Conservation (phyloP, 2,888 invertebrate species). For the Onthophagus sagittarius region DNA sequence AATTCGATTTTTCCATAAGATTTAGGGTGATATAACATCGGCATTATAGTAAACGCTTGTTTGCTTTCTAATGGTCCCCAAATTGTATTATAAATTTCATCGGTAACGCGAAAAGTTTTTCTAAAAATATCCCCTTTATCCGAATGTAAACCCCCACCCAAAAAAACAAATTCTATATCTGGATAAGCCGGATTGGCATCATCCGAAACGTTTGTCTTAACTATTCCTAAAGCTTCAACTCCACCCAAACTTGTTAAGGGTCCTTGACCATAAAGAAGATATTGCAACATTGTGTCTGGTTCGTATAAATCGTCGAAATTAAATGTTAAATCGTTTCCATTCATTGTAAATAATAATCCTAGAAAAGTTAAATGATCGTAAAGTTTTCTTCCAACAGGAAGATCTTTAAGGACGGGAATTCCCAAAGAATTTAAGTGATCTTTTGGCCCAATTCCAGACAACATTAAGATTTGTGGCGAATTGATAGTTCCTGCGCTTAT, state of each 20-base stretch:
- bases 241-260: constrained; percentile 57
- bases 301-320: constrained; percentile 17
- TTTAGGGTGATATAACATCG: constrained; percentile 68
- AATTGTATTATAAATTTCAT: constrained; percentile 54
- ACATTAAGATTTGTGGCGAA: constrained; percentile 71
- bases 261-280: constrained; percentile 49
- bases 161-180: constrained; percentile 62
- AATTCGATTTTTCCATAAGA: constrained; percentile 67
- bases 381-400: constrained; percentile 63
- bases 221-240: constrained; percentile 60
- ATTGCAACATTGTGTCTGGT: constrained; percentile 42
- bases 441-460: constrained; percentile 64
- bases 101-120: constrained; percentile 54
- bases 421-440: constrained; percentile 55
- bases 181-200: constrained; percentile 51
- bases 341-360: constrained; percentile 54
- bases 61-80: constrained; percentile 54
- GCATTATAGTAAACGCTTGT: constrained; percentile 51
- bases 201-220: constrained; percentile 13
- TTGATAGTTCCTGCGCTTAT: constrained; percentile 68
- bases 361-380: constrained; percentile 66
- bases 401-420: constrained; percentile 59
- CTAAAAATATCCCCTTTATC: constrained; percentile 44
- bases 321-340: constrained; percentile 43
- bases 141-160: constrained; percentile 55